phyloP scores from a whole-genome alignment of 1,140 invertebrate genomes.

The Dryas iulia region DNA sequence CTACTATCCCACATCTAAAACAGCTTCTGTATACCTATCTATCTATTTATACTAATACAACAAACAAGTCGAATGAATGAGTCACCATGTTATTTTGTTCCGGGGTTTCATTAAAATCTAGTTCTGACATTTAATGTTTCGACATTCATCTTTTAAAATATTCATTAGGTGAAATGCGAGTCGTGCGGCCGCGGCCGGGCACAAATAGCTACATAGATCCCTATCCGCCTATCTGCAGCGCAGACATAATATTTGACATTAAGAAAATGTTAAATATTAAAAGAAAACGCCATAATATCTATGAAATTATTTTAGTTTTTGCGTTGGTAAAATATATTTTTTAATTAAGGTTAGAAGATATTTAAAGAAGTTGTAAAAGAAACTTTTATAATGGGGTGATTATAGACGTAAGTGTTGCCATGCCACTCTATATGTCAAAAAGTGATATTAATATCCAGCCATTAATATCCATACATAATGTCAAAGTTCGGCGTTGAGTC shows the following conservation, averaged over 20 bases:
- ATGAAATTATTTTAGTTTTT: background rate
- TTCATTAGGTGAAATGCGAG: conserved; percentile 63
- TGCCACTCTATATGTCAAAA: too few relatives aligned
- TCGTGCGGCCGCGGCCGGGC: conserved; percentile 53
- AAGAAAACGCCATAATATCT: background rate
- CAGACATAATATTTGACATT: conserved; percentile 39
- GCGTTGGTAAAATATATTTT: background rate
- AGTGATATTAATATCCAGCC: too few relatives aligned
- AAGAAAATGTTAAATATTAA: conserved; percentile 26
- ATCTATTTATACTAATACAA: background rate
- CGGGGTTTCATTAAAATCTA: conserved; percentile 20
- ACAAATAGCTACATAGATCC: conserved; percentile 55
- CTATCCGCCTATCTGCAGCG: conserved; percentile 57
- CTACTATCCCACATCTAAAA: background rate
- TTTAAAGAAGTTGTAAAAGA: too few relatives aligned
- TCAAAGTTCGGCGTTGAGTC: too few relatives aligned
- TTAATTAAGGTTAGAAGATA: background rate
- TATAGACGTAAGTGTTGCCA: too few relatives aligned
- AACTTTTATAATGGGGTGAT: too few relatives aligned
- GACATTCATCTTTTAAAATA: conserved; percentile 59
- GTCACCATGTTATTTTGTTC: background rate
- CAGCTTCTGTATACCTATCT: background rate
- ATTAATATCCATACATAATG: too few relatives aligned
- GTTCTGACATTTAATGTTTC: conserved; percentile 33
- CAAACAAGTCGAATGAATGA: conserved; percentile 6